Evolutionary conservation across 2,797 vertebrate species (phyloP).

Genomic region (Naso thynnoides): DNA sequence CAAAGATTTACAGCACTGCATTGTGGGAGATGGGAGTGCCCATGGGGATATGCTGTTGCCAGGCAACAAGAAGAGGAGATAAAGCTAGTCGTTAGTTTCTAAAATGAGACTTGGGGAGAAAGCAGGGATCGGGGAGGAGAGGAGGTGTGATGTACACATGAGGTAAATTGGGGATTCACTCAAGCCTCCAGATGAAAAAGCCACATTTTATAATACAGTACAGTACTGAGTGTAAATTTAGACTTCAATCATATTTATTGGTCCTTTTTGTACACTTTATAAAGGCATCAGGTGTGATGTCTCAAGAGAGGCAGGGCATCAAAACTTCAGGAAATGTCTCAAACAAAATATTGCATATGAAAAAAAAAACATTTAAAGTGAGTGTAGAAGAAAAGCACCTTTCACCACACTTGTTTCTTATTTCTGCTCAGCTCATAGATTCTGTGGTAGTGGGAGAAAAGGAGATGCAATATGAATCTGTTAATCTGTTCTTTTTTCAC

Average conservation of each 20-base stretch:
- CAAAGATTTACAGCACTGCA: constrained; percentile 94
- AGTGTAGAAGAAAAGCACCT: constrained; percentile 62
- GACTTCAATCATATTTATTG: constrained; percentile 80
- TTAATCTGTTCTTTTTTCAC: constrained; percentile 60
- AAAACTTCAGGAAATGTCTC: constrained; percentile 36
- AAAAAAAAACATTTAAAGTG: constrained; percentile 64
- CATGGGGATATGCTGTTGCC: constrained; percentile 78
- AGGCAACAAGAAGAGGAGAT: constrained; percentile 80
- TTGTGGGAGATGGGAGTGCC: constrained; percentile 83
- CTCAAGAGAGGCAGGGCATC: constrained; percentile 35
- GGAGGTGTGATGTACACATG: constrained; percentile 68
- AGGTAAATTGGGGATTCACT: constrained; percentile 70
- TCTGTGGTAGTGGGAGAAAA: constrained; percentile 53
- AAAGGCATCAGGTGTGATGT: constrained; percentile 54
- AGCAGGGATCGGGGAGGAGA: constrained; percentile 26
- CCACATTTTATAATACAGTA: constrained; percentile 75
- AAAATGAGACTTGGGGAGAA: constrained; percentile 79
- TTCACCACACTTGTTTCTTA: constrained; percentile 51
- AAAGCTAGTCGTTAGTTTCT: constrained; percentile 80
- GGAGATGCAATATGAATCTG: constrained; percentile 48
- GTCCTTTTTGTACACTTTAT: constrained; percentile 69
- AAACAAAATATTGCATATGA: constrained; percentile 41
- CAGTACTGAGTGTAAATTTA: constrained; percentile 65
- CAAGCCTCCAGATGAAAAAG: constrained; percentile 59
- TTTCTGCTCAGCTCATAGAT: constrained; percentile 56